Evolutionary conservation across 2,888 invertebrate species (phyloP).

Genomic region (Nasonovia ribisnigri): DNA sequence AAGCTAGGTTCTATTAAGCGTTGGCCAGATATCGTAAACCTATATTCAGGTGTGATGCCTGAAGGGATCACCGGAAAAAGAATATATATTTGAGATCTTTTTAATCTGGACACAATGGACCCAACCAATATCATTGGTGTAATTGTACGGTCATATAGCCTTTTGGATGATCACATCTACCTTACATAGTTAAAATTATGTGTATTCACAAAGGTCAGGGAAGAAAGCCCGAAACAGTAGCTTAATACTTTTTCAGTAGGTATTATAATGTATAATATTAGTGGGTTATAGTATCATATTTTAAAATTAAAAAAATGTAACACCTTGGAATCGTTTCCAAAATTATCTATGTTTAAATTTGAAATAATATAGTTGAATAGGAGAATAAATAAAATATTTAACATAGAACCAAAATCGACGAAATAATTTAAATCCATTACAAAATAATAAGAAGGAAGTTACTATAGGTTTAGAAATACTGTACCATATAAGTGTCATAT

Average conservation of each 20-base stretch:
- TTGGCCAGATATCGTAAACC: too few species aligned
- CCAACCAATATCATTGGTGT: not conserved
- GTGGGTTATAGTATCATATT: not conserved
- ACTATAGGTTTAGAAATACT: not conserved
- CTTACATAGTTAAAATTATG: not conserved
- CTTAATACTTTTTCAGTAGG: not conserved
- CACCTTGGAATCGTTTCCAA: not conserved
- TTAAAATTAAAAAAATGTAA: not conserved
- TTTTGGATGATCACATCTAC: not conserved
- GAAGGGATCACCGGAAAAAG: too few species aligned
- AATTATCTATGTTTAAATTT: not conserved
- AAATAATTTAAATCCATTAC: not conserved
- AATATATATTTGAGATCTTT: too few species aligned
- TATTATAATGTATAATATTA: not conserved
- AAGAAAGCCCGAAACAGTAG: not conserved
- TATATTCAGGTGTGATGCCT: too few species aligned
- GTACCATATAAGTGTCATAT: not conserved
- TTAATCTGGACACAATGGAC: not conserved
- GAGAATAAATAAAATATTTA: not conserved
- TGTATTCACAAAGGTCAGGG: not conserved
- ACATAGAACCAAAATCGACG: not conserved
- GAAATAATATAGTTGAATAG: not conserved
- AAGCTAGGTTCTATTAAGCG: too few species aligned
- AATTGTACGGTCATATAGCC: not conserved
- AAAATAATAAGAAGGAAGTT: too few species aligned